phyloP scores from a whole-genome alignment of 2,113 vertebrate genomes.

The Charina bottae region DNA sequence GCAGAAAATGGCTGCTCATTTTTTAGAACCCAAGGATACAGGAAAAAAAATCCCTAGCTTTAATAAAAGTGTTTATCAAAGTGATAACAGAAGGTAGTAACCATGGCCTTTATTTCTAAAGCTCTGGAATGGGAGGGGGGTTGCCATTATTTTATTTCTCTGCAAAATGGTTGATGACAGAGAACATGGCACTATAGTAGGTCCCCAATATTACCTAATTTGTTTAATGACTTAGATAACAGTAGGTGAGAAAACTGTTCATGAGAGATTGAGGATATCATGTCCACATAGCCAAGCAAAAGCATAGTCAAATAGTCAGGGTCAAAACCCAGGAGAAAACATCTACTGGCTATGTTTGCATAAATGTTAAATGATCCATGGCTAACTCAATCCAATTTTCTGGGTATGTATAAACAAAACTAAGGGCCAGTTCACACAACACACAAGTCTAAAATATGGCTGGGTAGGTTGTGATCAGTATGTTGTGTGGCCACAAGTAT shows the following conservation, averaged over 20 bases:
- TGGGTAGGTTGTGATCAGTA: not conserved
- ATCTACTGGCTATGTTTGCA: not conserved
- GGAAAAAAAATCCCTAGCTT: not conserved
- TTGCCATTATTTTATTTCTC: not conserved
- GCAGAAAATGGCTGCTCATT: not conserved
- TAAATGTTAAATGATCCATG: not conserved
- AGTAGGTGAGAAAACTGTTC: not conserved
- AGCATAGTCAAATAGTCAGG: not conserved
- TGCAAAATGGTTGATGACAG: not conserved
- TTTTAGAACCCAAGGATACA: not conserved
- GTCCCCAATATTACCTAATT: not conserved
- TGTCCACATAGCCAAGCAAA: not conserved
- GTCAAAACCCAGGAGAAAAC: not conserved
- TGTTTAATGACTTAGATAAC: not conserved
- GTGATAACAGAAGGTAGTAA: not conserved
- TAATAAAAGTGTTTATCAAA: not conserved
- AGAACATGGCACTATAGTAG: not conserved
- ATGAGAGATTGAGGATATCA: not conserved
- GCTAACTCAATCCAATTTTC: not conserved
- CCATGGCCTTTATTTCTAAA: not conserved
- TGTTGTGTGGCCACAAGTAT: not conserved
- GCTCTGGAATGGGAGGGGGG: not conserved
- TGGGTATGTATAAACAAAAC: not conserved
- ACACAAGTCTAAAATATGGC: not conserved
- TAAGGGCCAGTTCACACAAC: not conserved